Conservation (phyloP, 30 jellyfish, hydroid and myxozoan species). For the Cassiopea andromeda region DNA sequence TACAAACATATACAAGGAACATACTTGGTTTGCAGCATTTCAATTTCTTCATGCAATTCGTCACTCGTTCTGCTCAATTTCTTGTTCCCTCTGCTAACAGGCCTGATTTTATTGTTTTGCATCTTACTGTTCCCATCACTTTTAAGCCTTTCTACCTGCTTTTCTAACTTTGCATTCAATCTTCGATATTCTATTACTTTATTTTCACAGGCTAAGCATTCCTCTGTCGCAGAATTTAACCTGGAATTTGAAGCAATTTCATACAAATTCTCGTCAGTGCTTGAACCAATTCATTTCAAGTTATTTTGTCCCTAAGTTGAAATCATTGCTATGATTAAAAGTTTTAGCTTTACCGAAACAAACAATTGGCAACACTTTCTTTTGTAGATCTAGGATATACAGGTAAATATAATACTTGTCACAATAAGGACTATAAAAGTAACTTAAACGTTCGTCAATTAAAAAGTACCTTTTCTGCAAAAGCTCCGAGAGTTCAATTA, state of each 20-base stretch:
- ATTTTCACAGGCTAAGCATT: constrained; percentile 49
- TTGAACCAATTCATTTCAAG: too few relatives aligned
- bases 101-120: constrained; percentile 38
- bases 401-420: too few relatives aligned
- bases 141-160: constrained; percentile 73
- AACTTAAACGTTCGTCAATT: not conserved
- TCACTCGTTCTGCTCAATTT: constrained; percentile 31
- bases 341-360: too few relatives aligned
- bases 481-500: constrained; percentile 72
- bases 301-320: too few relatives aligned
- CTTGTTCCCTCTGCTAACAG: constrained; percentile 49
- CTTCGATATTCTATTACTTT: constrained; percentile 71
- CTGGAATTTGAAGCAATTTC: constrained; percentile 23
- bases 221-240: constrained; percentile 66
- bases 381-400: too few relatives aligned
- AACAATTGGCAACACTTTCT: too few relatives aligned
- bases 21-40: constrained; percentile 66
- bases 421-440: too few relatives aligned
- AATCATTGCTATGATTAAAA: too few relatives aligned
- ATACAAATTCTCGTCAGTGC: too few relatives aligned
- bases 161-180: constrained; percentile 76
- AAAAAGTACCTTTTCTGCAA: constrained; percentile 78
- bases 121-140: constrained; percentile 22
- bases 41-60: constrained; percentile 48
- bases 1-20: not conserved